Evolutionary conservation across 1,140 invertebrate genomes (phyloP), one percentile per base, ranked within the genome.

Genomic region (Manduca sexta): DNA sequence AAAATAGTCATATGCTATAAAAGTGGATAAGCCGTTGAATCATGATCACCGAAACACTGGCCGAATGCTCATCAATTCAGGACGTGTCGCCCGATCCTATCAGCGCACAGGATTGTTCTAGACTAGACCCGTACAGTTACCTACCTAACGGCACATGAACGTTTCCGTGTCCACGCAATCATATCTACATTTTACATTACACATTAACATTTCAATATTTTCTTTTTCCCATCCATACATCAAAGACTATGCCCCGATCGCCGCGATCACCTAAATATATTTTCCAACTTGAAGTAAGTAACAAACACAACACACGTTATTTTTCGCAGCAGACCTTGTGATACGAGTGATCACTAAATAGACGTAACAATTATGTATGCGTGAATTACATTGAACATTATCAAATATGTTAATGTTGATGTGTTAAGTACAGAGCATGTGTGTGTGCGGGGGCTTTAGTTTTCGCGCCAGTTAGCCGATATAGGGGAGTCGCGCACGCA

Each of bases 101-200:
- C 72, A 68, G 42, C 56, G 40, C 42, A 56, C 69, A 79, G 77
- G 79, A 82, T 73, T 80, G 76, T 81, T 79, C 77, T 80, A 82
- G 77, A 72, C 71, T 70, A 78, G 64, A 73, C 69, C 62, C 64
- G 52, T 79, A 84, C 81, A 78, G 81, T 84, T 83, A 84, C 45
- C 45, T 75, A 81, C 42, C 51, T 84, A 83, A 84, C 81, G 81
- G 81, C 69, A 80, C 62, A 39, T 50, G 55, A 59, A 66, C 69
- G 68, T 81, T 84, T 83, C 79, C 79, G 75, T 61, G 69, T 77
- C 69, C 67, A 78, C 69, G 60, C 73, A 74, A 73, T 79, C 66
- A 57, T 57, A 47, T 66, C 47, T 64, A 62, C 61, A 74, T 74
- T 75, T 63, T 74, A 35, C 70, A 71, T 73, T 65, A 61, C 44